Percentiles rank a stretch among this genome's conserved stretches.
phyloP scores from a whole-genome alignment of 2,113 vertebrate genomes.

The Gopherus flavomarginatus region DNA sequence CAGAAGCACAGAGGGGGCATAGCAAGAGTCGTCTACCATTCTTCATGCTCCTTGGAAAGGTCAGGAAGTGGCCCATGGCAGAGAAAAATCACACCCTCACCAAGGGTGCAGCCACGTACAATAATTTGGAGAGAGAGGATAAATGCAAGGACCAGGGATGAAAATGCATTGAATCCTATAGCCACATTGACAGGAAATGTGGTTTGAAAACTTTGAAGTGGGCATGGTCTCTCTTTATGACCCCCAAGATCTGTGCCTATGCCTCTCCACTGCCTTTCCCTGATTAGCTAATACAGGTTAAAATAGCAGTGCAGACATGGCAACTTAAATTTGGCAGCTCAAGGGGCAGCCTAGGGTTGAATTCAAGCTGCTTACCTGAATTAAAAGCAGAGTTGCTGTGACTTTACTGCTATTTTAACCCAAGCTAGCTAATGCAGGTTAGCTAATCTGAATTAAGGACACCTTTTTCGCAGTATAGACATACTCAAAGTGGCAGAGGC shows the following conservation, averaged over 20 bases:
- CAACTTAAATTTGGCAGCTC: background rate
- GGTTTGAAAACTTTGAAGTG: background rate
- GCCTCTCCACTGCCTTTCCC: background rate
- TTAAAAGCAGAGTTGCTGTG: background rate
- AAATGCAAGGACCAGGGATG: too few species aligned
- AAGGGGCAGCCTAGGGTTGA: background rate
- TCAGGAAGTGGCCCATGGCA: rapidly evolving
- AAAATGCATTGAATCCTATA: background rate
- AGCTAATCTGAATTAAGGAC: background rate
- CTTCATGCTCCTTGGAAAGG: background rate
- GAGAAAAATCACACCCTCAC: background rate
- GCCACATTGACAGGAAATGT: rapidly evolving
- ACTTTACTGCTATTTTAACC: background rate
- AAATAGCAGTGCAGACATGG: background rate
- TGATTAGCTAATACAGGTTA: background rate
- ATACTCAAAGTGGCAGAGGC: background rate
- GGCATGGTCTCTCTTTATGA: background rate
- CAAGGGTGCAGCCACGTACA: background rate
- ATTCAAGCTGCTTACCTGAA: background rate
- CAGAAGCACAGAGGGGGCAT: background rate
- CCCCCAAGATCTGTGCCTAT: rapidly evolving
- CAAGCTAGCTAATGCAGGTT: background rate
- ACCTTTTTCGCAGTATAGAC: background rate
- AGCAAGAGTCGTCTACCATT: background rate
- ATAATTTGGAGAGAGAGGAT: background rate